These are phyloP conservation scores for Camponotus floridanus DNA, from an alignment of 1,140 invertebrate species.

Conservation along the genomic window DNA sequence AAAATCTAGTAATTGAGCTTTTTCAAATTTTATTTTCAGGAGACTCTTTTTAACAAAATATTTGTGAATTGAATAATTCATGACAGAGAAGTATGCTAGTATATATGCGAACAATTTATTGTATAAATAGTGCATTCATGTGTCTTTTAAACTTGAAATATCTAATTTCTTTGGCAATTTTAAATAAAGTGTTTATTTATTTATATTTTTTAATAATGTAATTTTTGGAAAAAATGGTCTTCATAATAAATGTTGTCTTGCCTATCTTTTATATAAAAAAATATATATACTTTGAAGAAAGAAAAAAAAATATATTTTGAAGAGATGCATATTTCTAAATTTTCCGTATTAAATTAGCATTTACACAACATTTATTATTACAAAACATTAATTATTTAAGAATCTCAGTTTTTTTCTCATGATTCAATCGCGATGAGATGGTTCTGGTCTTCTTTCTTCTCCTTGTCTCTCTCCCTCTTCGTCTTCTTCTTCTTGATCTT, in stretches of 20 bases:
- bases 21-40: not conserved
- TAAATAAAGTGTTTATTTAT: not conserved
- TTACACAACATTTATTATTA: not conserved
- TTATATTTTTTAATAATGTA: not conserved
- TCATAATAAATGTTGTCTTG: not conserved
- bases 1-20: slow-evolving; percentile 26
- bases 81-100: not conserved
- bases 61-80: not conserved
- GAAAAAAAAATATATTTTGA: not conserved
- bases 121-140: not conserved
- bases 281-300: not conserved
- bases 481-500: slow-evolving; percentile 78
- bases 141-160: not conserved
- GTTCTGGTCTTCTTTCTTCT: slow-evolving; percentile 52
- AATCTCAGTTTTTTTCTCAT: not conserved
- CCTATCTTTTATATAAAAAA: no score
- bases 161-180: not conserved
- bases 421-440: slow-evolving; percentile 51
- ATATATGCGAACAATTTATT: no score
- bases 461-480: slow-evolving; percentile 70
- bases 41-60: slow-evolving; percentile 5
- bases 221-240: not conserved
- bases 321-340: not conserved
- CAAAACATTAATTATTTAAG: not conserved
- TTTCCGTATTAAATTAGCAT: not conserved